phyloP scores from a whole-genome alignment of 2,113 vertebrate species.

The Fukomys damarensis region DNA sequence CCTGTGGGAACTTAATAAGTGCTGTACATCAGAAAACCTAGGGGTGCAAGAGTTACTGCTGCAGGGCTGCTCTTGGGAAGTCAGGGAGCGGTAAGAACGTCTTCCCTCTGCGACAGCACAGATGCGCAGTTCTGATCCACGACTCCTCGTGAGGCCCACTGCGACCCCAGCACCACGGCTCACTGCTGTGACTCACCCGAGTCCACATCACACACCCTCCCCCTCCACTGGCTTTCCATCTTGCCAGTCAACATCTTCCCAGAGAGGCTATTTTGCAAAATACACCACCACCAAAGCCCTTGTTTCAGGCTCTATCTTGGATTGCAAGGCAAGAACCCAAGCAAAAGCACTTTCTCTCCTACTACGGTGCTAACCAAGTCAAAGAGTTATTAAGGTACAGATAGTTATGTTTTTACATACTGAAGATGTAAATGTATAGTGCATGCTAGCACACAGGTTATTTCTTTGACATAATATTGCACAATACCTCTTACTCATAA shows the following conservation, averaged over 20 bases:
- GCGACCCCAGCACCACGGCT: not conserved
- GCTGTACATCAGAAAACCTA: not conserved
- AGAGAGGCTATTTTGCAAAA: slow-evolving; percentile 12
- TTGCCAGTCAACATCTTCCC: not conserved
- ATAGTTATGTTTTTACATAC: not conserved
- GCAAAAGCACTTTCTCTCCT: not conserved
- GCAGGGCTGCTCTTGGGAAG: not conserved
- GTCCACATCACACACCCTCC: not conserved
- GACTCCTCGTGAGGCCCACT: not conserved
- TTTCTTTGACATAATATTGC: not conserved
- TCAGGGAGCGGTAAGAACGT: not conserved
- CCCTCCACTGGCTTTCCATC: not conserved
- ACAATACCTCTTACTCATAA: not conserved
- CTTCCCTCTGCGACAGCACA: not conserved
- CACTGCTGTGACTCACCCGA: not conserved
- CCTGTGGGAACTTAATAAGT: not conserved
- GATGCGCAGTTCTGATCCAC: not conserved
- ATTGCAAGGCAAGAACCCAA: not conserved
- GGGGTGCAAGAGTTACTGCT: not conserved
- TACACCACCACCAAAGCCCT: not conserved
- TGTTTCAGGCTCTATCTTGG: not conserved
- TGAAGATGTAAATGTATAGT: not conserved
- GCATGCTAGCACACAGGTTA: not conserved
- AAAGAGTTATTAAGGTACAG: not conserved
- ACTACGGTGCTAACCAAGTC: not conserved